Evolutionary conservation across 2,113 vertebrate genomes (phyloP).

Genomic region (Zosterops japonicus): DNA sequence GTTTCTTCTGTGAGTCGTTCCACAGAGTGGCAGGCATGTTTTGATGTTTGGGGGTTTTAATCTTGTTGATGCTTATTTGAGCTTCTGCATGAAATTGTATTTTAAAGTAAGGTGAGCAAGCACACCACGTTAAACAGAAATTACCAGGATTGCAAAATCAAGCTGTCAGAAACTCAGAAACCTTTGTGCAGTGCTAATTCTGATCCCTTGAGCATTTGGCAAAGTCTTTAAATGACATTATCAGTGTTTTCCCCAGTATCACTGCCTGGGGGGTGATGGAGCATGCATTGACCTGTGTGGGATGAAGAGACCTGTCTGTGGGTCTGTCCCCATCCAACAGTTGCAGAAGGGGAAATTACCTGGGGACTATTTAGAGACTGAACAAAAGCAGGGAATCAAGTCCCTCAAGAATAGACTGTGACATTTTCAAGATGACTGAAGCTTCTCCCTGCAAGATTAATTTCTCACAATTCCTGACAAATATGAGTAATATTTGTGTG

Average conservation of each 20-base stretch:
- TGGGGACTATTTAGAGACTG: neutral
- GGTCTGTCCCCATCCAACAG: neutral
- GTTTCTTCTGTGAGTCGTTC: neutral
- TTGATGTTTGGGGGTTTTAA: neutral
- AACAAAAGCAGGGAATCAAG: neutral
- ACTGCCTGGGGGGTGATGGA: neutral
- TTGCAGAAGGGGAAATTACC: neutral
- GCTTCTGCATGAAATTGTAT: neutral
- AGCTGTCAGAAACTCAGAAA: neutral
- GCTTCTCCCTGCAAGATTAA: neutral
- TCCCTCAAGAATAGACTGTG: neutral
- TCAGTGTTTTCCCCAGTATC: neutral
- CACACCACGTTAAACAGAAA: neutral
- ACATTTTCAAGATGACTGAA: neutral
- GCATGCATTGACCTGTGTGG: neutral
- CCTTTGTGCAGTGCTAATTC: neutral
- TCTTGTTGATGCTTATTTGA: neutral
- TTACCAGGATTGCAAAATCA: neutral
- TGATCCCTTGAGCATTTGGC: neutral
- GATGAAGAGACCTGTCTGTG: neutral
- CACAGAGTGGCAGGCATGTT: neutral
- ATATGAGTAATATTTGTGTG: neutral
- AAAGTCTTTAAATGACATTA: neutral
- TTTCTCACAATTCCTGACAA: neutral
- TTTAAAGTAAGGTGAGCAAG: neutral